Conservation (phyloP, 2,113 vertebrate genomes). For the Apodemus sylvaticus region DNA sequence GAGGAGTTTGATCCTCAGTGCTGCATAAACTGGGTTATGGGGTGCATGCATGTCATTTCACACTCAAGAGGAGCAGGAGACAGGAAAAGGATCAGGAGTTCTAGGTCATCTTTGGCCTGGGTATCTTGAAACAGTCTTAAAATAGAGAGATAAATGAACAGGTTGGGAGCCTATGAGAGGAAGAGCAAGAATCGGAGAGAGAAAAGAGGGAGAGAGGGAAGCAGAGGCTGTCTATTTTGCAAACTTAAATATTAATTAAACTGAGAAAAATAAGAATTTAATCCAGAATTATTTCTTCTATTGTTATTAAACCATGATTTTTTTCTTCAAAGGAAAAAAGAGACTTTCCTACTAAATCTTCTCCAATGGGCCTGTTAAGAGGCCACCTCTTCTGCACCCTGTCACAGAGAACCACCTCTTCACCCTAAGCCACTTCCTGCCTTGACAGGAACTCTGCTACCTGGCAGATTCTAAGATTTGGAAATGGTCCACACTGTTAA, state of each 20-base stretch:
- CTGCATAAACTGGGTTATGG: background rate
- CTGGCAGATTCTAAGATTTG: background rate
- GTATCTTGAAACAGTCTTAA: background rate
- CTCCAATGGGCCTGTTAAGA: background rate
- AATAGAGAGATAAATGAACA: background rate
- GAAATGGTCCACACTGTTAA: background rate
- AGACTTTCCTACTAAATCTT: background rate
- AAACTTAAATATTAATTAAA: background rate
- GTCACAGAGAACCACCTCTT: background rate
- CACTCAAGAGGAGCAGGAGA: background rate
- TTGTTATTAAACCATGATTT: conserved; percentile 4
- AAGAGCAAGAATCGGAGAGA: background rate
- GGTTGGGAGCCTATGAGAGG: background rate
- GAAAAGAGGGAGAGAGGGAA: background rate
- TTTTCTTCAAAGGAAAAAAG: background rate
- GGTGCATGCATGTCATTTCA: background rate
- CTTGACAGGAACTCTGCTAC: background rate
- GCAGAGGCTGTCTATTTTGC: background rate
- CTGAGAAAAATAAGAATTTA: background rate
- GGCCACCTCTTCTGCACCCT: background rate
- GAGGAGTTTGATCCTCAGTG: background rate
- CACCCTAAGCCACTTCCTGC: background rate
- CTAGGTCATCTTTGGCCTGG: background rate
- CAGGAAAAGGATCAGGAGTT: background rate
- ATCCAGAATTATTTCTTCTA: background rate